Conservation (phyloP, 2,113 vertebrate species). For the Marmota monax region DNA sequence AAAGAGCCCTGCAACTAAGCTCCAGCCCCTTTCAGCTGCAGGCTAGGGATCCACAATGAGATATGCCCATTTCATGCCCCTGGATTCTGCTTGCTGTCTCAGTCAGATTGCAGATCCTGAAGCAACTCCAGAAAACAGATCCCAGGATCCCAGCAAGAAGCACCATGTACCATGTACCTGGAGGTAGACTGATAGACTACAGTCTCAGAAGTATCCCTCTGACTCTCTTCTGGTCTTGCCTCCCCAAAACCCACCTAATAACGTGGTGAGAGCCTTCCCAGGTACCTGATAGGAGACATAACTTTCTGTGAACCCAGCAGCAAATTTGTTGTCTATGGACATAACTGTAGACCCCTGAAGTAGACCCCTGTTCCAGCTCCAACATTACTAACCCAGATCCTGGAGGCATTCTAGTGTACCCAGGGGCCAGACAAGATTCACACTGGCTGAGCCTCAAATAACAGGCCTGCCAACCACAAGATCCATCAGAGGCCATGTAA, state of each 20-base stretch:
- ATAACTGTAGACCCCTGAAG: neutral
- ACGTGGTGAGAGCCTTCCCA: neutral
- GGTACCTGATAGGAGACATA: neutral
- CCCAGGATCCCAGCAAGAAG: neutral
- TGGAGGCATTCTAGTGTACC: neutral
- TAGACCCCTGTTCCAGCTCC: neutral
- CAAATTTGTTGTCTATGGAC: neutral
- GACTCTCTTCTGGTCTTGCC: neutral
- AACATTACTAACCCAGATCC: neutral
- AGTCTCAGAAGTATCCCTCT: neutral
- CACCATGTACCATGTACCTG: neutral
- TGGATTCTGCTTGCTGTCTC: neutral
- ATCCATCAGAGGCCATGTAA: neutral
- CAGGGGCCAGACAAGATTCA: neutral
- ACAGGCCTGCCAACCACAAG: neutral
- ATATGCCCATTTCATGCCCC: neutral
- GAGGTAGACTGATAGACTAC: neutral
- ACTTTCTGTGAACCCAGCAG: neutral
- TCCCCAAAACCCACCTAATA: neutral
- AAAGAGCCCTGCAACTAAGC: neutral
- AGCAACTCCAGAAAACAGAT: neutral
- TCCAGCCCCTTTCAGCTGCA: neutral
- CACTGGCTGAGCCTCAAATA: neutral
- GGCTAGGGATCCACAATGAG: neutral
- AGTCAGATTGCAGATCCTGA: neutral